Conservation (phyloP, 2,113 vertebrate species). For the Mormyrus iriodes region DNA sequence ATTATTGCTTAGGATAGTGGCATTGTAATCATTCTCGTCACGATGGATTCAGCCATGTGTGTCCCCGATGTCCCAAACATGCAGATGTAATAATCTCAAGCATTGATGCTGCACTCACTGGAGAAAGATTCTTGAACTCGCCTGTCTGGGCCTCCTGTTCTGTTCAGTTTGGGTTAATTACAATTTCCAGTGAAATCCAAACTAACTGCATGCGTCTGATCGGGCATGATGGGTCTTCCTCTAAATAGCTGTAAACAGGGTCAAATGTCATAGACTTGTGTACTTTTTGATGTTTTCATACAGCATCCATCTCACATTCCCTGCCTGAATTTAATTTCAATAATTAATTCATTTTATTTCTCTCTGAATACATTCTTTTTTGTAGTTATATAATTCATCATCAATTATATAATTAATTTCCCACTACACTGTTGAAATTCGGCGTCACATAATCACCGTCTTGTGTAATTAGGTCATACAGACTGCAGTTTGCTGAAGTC, state of each 20-base stretch:
- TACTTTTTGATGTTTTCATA: conserved; percentile 1
- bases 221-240: not conserved
- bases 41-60: not conserved
- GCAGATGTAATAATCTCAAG: not conserved
- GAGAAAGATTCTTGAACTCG: not conserved
- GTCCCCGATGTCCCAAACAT: not conserved
- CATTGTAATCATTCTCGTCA: not conserved
- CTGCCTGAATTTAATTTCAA: not conserved
- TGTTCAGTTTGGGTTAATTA: not conserved
- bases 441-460: not conserved
- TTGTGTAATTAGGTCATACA: not conserved
- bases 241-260: not conserved
- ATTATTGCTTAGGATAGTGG: not conserved
- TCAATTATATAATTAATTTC: conserved; percentile 11
- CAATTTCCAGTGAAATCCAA: not conserved
- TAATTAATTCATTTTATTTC: not conserved
- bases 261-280: not conserved
- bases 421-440: not conserved
- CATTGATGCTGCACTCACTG: not conserved
- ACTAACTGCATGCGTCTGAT: not conserved
- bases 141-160: not conserved
- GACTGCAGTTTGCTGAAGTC: not conserved
- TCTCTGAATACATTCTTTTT: conserved; percentile 1
- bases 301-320: not conserved
- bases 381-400: not conserved